A percentile compares a stretch with the other conserved stretches of the same genome.
These are phyloP conservation scores for Pyrrhosoma nymphula DNA, from an alignment of 2,888 invertebrate genomes.

Conservation along the genomic window DNA sequence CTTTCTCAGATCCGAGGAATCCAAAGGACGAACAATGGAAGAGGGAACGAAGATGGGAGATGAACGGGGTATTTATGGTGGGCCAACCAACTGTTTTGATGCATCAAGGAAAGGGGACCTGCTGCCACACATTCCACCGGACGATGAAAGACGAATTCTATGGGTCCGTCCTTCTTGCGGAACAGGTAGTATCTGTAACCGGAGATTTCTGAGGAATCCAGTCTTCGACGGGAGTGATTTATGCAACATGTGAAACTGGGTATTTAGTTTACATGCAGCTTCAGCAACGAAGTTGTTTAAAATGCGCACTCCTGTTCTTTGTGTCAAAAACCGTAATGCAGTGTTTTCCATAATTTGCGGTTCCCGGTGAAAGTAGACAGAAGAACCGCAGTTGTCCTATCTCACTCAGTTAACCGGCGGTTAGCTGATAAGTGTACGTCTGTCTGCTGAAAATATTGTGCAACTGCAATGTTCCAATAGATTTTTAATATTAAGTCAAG, in stretches of 20 bases:
- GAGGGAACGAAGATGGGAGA: neutral
- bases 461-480: too few relatives aligned
- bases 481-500: too few relatives aligned
- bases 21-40: neutral
- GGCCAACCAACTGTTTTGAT: neutral
- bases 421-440: too few relatives aligned
- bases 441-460: too few relatives aligned
- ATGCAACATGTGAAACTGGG: neutral
- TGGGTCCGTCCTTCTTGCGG: neutral
- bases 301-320: too few relatives aligned
- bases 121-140: neutral
- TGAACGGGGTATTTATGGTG: conserved; percentile 14
- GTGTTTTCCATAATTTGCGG: too few relatives aligned
- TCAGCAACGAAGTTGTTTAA: too few relatives aligned
- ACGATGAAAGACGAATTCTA: neutral
- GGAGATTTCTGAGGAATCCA: neutral
- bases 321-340: too few relatives aligned
- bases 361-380: too few relatives aligned
- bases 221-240: neutral
- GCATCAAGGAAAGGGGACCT: neutral
- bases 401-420: too few relatives aligned
- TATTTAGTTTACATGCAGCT: too few relatives aligned
- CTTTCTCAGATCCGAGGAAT: neutral
- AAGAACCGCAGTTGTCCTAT: too few relatives aligned
- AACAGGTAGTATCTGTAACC: neutral